Evolutionary conservation across 30 jellyfish, hydroid and myxozoan species (phyloP).

Genomic region (Pseudorhiza aurosa): DNA sequence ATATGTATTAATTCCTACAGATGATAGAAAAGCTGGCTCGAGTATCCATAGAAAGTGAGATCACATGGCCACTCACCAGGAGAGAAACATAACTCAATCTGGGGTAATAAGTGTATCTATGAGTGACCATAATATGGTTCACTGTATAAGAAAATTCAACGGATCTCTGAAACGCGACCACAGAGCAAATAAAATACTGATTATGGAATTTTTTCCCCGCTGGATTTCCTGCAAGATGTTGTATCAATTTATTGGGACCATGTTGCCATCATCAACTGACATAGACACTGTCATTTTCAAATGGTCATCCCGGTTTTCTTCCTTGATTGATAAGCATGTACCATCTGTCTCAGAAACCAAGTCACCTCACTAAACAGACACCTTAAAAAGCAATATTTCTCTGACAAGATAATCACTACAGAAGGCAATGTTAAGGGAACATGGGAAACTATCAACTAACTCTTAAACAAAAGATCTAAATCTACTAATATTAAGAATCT

Average conservation of each 20-base stretch:
- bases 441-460: too few species aligned
- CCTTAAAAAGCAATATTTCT: too few species aligned
- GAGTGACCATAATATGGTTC: constrained; percentile 25
- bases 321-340: constrained; percentile 26
- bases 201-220: too few species aligned
- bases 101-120: constrained; percentile 9
- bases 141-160: constrained; percentile 9
- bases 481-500: too few species aligned
- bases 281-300: neutral
- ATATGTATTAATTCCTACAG: constrained; percentile 17
- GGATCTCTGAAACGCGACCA: neutral
- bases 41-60: constrained; percentile 17
- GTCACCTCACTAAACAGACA: too few species aligned
- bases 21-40: constrained; percentile 23
- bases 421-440: too few species aligned
- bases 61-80: constrained; percentile 24
- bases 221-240: constrained; percentile 57
- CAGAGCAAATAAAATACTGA: neutral
- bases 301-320: constrained; percentile 20
- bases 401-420: too few species aligned
- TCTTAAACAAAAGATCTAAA: too few species aligned
- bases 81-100: constrained; percentile 10
- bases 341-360: too few species aligned
- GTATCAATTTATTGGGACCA: constrained; percentile 45
- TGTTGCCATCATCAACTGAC: constrained; percentile 27